A percentile compares a stretch with the other conserved stretches of the same genome.
These are phyloP conservation scores for Hylia prasina DNA, from an alignment of 2,113 vertebrate genomes.

Conservation along the genomic window DNA sequence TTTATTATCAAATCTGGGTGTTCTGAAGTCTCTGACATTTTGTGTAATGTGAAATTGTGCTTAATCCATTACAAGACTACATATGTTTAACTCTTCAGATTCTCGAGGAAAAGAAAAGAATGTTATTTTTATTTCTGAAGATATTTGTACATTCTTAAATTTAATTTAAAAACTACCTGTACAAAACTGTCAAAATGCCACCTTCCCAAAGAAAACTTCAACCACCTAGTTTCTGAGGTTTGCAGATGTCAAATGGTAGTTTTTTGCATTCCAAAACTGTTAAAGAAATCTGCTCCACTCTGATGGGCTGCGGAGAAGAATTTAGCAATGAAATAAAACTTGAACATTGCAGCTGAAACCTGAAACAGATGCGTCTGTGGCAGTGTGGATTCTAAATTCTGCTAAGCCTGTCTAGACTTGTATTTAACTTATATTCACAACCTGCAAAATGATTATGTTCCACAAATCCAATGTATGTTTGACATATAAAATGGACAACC, in stretches of 20 bases:
- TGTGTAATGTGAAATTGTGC: neutral
- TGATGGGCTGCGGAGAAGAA: neutral
- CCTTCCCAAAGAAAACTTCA: neutral
- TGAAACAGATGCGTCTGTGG: neutral
- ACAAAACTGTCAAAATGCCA: neutral
- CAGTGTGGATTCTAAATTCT: neutral
- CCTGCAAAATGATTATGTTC: neutral
- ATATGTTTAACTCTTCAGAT: neutral
- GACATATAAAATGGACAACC: neutral
- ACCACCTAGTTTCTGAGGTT: neutral
- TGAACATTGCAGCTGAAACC: neutral
- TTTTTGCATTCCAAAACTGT: neutral
- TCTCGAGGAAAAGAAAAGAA: neutral
- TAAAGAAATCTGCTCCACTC: neutral
- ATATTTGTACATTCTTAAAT: neutral
- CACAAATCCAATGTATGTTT: neutral
- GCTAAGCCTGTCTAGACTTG: neutral
- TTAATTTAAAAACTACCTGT: neutral
- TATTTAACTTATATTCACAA: neutral
- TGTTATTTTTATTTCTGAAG: neutral
- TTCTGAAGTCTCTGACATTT: neutral
- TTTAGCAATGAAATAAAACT: neutral
- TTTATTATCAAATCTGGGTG: neutral
- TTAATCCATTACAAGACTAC: neutral
- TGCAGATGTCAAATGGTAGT: neutral